Evolutionary conservation across 2,797 vertebrate genomes (phyloP).

Genomic region (Babyrousa celebensis): DNA sequence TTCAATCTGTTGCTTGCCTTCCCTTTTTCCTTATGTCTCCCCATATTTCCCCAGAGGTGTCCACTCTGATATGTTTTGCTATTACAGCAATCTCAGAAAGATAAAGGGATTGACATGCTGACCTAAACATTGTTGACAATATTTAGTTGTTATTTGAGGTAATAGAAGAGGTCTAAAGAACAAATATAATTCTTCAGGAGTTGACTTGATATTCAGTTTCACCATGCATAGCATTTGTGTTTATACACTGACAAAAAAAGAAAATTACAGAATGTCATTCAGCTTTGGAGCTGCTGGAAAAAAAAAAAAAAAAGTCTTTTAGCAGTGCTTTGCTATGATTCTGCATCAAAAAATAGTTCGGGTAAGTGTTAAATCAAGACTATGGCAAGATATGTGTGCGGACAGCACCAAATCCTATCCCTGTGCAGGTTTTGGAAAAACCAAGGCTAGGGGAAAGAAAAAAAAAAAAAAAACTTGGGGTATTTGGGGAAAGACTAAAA

Average conservation of each 20-base stretch:
- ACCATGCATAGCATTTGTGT: background rate
- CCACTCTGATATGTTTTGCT: background rate
- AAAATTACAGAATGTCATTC: background rate
- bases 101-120: background rate
- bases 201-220: constrained; percentile 9
- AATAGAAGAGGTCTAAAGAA: background rate
- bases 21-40: background rate
- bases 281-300: background rate
- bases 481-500: background rate
- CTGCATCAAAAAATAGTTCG: background rate
- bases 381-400: background rate
- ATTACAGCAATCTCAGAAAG: background rate
- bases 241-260: background rate
- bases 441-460: background rate
- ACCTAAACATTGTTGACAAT: background rate
- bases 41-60: background rate
- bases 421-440: background rate
- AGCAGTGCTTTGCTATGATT: background rate
- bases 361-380: background rate
- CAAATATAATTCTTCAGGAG: background rate
- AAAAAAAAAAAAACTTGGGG: background rate
- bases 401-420: background rate
- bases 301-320: too few relatives aligned
- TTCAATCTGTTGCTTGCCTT: background rate
- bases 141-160: background rate